Evolutionary conservation across 1,140 invertebrate genomes (phyloP).

Genomic region (Pteromalus puparum): DNA sequence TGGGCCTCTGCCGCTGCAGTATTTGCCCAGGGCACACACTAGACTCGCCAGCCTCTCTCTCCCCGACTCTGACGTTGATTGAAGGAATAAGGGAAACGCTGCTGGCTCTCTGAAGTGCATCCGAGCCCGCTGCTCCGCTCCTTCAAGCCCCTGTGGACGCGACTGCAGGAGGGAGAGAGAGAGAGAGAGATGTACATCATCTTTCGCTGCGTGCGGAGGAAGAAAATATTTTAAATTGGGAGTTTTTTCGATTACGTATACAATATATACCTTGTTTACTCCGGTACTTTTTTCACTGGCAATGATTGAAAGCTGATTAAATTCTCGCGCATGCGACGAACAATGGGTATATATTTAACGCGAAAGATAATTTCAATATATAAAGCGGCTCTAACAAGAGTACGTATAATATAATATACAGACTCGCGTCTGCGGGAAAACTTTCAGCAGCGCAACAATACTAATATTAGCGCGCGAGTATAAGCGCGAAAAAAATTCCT

Average conservation of each 20-base stretch:
- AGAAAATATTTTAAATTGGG: background rate
- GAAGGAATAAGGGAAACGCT: slow-evolving; percentile 75
- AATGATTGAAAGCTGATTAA: background rate
- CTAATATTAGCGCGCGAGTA: background rate
- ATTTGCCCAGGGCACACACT: slow-evolving; percentile 74
- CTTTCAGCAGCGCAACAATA: background rate
- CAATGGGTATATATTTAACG: background rate
- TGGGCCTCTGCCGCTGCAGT: slow-evolving; percentile 65
- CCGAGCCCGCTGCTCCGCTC: slow-evolving; percentile 47
- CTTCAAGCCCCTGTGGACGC: slow-evolving; percentile 25
- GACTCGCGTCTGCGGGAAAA: background rate
- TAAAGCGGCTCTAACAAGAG: background rate
- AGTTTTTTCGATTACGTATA: too few relatives aligned
- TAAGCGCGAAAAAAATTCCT: background rate
- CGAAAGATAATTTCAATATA: background rate
- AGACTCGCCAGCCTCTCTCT: slow-evolving; percentile 61
- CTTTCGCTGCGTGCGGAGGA: background rate
- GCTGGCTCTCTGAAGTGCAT: slow-evolving; percentile 60
- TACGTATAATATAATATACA: too few relatives aligned
- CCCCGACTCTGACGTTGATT: slow-evolving; percentile 75
- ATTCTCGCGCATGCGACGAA: background rate
- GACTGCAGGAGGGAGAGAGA: background rate
- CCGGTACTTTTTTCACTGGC: too few relatives aligned
- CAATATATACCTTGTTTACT: too few relatives aligned
- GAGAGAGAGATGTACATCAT: slow-evolving; percentile 21